phyloP scores from a whole-genome alignment of 1,140 invertebrate species.

The Drosophila melanica region DNA sequence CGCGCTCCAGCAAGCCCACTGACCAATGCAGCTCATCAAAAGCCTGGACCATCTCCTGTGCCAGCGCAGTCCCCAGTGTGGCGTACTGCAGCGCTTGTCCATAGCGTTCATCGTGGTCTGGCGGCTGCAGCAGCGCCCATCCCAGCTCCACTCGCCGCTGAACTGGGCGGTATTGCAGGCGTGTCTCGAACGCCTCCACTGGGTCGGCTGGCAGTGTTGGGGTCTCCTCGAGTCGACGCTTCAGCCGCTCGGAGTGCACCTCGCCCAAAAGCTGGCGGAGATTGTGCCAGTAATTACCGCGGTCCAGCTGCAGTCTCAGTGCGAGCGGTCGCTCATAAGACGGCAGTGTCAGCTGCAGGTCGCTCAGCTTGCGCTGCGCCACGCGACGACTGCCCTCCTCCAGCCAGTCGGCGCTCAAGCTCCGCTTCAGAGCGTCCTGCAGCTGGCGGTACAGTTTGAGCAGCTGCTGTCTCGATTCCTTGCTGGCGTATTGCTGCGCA shows the following conservation, averaged over 20 bases:
- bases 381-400: conserved; percentile 62
- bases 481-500: conserved; percentile 45
- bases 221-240: conserved; percentile 52
- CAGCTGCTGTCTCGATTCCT: conserved; percentile 32
- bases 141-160: conserved; percentile 98
- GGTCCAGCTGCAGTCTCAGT: conserved; percentile 54
- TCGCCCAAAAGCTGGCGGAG: conserved; percentile 47
- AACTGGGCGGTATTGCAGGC: conserved; percentile 87
- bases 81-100: conserved; percentile 96
- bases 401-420: conserved; percentile 61
- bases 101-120: conserved; percentile 95
- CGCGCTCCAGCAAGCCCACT: conserved; percentile 85
- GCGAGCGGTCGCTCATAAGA: conserved; percentile 44
- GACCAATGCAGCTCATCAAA: conserved; percentile 99
- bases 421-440: conserved; percentile 55
- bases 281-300: conserved; percentile 72
- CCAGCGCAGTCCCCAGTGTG: conserved; percentile 96
- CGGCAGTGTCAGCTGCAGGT: conserved; percentile 46
- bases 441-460: conserved; percentile 41
- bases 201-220: conserved; percentile 41
- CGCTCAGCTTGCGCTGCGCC: conserved; percentile 52
- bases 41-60: conserved; percentile 95
- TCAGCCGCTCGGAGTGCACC: conserved; percentile 44
- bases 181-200: conserved; percentile 64
- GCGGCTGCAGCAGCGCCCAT: conserved; percentile 96